Conservation (phyloP, 2,797 vertebrate genomes). For the Neostethus bicornis region DNA sequence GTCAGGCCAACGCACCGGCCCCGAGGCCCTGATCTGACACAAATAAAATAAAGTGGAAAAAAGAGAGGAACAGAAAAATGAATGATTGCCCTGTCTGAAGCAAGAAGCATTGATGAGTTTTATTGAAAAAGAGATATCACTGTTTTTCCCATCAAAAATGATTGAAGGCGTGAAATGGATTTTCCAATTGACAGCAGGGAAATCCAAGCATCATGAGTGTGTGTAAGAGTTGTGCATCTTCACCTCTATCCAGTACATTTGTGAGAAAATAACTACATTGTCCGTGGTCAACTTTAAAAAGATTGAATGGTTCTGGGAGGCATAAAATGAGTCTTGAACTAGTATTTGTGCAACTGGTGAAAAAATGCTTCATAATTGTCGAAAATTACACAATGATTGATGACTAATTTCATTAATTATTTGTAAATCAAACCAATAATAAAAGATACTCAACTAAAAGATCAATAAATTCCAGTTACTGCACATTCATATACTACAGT, state of each 20-base stretch:
- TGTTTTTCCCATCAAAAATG: slow-evolving; percentile 37
- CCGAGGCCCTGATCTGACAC: slow-evolving; percentile 35
- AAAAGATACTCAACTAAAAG: no score
- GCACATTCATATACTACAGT: no score
- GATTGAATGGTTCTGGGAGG: no score
- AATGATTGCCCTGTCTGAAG: slow-evolving; percentile 24
- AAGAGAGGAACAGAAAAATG: slow-evolving; percentile 30
- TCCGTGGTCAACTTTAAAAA: no score
- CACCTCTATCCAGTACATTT: slow-evolving; percentile 2
- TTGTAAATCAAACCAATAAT: no score
- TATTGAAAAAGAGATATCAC: slow-evolving; percentile 53
- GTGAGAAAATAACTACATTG: neutral
- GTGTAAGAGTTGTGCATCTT: slow-evolving; percentile 7
- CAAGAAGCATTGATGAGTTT: slow-evolving; percentile 46
- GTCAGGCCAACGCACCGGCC: slow-evolving; percentile 45
- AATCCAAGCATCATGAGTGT: slow-evolving; percentile 27
- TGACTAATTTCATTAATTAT: no score
- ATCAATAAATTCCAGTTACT: no score
- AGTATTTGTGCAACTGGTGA: no score
- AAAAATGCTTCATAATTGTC: no score
- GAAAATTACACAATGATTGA: no score
- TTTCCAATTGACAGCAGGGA: slow-evolving; percentile 27
- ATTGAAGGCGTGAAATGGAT: slow-evolving; percentile 47
- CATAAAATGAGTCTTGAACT: no score
- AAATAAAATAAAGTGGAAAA: slow-evolving; percentile 16